Evolutionary conservation across 23 tunicate species (phyloP).

Genomic region (Diplosoma virens): DNA sequence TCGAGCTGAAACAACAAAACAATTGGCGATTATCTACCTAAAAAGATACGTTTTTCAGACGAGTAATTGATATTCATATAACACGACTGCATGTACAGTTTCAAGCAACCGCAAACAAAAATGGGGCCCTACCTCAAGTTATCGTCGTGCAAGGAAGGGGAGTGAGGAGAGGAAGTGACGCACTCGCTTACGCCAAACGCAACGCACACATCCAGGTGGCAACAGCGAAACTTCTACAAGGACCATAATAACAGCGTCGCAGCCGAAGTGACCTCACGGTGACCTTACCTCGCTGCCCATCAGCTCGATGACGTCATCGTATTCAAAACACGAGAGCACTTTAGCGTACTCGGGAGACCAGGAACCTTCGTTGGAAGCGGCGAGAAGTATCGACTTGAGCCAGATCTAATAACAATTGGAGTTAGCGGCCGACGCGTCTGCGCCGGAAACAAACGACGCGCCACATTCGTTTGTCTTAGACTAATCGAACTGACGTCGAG

Average conservation of each 20-base stretch:
- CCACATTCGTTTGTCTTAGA: neutral
- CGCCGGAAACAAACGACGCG: neutral
- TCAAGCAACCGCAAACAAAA: neutral
- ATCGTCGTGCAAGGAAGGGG: neutral
- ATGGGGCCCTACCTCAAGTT: neutral
- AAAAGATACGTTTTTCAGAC: no score
- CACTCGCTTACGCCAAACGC: constrained; percentile 24
- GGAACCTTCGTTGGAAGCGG: neutral
- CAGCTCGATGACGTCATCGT: constrained; percentile 72
- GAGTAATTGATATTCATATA: no score
- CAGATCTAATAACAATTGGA: no score
- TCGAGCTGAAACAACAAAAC: constrained; percentile 6
- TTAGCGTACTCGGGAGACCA: constrained; percentile 65
- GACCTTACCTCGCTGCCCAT: constrained; percentile 29
- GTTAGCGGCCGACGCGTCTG: no score
- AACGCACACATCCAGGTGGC: constrained; percentile 28
- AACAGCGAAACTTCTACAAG: neutral
- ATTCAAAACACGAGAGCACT: constrained; percentile 46
- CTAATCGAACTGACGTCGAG: no score
- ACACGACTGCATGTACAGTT: no score
- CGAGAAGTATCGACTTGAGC: constrained; percentile 29
- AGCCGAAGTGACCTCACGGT: no score
- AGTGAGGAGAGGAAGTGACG: neutral
- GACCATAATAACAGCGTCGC: neutral
- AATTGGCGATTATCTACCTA: neutral